Conservation (phyloP, 1,140 invertebrate genomes). For the Drosophila simulans region DNA sequence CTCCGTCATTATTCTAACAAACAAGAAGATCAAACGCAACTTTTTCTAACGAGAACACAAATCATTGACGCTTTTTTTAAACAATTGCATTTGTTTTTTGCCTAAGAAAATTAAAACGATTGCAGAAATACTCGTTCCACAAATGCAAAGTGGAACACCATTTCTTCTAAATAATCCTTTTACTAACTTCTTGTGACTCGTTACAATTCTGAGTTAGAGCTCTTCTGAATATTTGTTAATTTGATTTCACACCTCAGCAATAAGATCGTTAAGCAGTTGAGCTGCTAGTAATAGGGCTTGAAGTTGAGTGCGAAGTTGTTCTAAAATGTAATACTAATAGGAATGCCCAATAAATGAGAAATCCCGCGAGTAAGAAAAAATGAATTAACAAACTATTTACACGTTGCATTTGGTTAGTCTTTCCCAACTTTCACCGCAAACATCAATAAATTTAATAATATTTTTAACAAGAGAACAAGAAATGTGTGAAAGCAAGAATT, state of each 20-base stretch:
- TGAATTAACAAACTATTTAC: slow-evolving; percentile 80
- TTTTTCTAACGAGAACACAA: slow-evolving; percentile 47
- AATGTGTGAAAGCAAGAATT: slow-evolving; percentile 66
- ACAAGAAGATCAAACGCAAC: slow-evolving; percentile 43
- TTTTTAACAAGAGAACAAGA: slow-evolving; percentile 73
- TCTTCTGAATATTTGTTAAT: slow-evolving; percentile 48
- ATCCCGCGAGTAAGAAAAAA: slow-evolving; percentile 54
- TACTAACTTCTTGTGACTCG: slow-evolving; percentile 59
- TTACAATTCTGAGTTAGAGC: slow-evolving; percentile 25
- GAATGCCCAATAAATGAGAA: slow-evolving; percentile 44
- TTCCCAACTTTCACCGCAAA: slow-evolving; percentile 46
- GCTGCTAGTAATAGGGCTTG: slow-evolving; percentile 37
- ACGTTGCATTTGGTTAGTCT: slow-evolving; percentile 77
- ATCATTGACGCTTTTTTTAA: slow-evolving; percentile 74
- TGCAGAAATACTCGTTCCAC: slow-evolving; percentile 71
- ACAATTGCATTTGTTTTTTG: slow-evolving; percentile 82
- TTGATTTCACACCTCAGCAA: slow-evolving; percentile 16
- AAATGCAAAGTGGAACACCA: slow-evolving; percentile 57
- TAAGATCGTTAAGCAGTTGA: slow-evolving; percentile 57
- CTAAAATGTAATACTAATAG: slow-evolving; percentile 57
- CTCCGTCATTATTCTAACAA: slow-evolving; percentile 67
- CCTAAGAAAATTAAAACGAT: slow-evolving; percentile 50
- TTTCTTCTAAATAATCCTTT: slow-evolving; percentile 61
- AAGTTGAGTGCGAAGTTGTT: slow-evolving; percentile 38
- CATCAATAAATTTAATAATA: slow-evolving; percentile 53